Percentiles rank a stretch among this genome's conserved stretches.
phyloP scores from a whole-genome alignment of 2,888 invertebrate genomes.

The Drosophila mettleri region DNA sequence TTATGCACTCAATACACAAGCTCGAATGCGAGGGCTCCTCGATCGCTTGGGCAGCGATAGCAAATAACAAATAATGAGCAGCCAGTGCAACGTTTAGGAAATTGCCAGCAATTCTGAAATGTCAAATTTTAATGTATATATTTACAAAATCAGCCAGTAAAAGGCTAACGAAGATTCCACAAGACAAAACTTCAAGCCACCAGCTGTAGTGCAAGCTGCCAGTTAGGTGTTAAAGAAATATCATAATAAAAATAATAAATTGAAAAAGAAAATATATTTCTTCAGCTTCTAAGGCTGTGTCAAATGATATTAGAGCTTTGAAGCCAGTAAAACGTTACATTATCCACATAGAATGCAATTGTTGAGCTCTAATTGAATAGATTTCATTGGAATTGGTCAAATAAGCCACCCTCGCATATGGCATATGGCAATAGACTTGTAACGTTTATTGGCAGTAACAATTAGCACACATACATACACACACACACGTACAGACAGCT shows the following conservation, averaged over 20 bases:
- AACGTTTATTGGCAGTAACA: slow-evolving; percentile 51
- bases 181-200: background rate
- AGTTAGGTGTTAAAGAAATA: background rate
- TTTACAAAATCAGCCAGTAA: too few relatives aligned
- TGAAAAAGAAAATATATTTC: too few relatives aligned
- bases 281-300: too few relatives aligned
- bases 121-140: too few relatives aligned
- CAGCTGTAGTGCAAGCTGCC: background rate
- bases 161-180: too few relatives aligned
- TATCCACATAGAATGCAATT: background rate
- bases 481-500: slow-evolving; percentile 17
- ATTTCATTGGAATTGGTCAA: slow-evolving; percentile 10
- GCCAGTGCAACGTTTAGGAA: slow-evolving; percentile 5
- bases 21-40: slow-evolving; percentile 9
- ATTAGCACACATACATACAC: slow-evolving; percentile 59
- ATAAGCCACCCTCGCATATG: slow-evolving; percentile 27
- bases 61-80: background rate
- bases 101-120: too few relatives aligned
- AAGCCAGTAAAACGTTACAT: slow-evolving; percentile 1
- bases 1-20: slow-evolving; percentile 7
- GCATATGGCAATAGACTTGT: slow-evolving; percentile 30
- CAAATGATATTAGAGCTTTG: too few relatives aligned
- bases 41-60: background rate
- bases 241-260: background rate
- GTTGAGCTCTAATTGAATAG: background rate